Evolutionary conservation across 2,797 vertebrate genomes (phyloP).

Genomic region (Sciaenops ocellatus): DNA sequence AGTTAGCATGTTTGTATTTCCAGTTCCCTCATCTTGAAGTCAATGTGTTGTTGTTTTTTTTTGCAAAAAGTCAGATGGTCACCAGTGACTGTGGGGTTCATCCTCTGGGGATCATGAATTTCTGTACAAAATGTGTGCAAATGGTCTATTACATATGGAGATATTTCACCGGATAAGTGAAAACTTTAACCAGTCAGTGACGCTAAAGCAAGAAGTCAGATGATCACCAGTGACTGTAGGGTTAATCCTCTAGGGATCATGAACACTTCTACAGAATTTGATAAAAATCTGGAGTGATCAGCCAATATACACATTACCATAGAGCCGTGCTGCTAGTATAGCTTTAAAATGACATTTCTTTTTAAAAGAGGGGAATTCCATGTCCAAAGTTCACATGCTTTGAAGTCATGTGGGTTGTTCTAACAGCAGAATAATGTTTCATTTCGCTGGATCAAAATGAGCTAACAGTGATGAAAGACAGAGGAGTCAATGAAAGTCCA

Average conservation of each 20-base stretch:
- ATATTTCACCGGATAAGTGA: too few relatives aligned
- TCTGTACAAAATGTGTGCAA: background rate
- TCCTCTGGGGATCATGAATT: background rate
- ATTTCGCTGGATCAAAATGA: background rate
- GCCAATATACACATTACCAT: background rate
- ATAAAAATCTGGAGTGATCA: background rate
- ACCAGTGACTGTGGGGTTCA: background rate
- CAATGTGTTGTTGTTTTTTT: too few relatives aligned
- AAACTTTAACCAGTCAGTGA: too few relatives aligned
- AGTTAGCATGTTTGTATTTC: background rate
- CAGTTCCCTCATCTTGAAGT: too few relatives aligned
- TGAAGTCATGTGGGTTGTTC: background rate
- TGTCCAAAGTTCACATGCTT: background rate
- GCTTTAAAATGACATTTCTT: background rate
- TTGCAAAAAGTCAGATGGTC: background rate
- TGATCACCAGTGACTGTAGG: too few relatives aligned
- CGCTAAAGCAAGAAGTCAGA: too few relatives aligned
- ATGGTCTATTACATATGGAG: background rate
- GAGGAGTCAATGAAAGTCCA: background rate
- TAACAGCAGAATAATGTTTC: slow-evolving; percentile 5
- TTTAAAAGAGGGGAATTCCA: background rate
- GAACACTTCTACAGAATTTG: too few relatives aligned
- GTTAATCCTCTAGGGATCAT: too few relatives aligned
- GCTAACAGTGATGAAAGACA: too few relatives aligned
- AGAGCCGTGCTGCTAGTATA: background rate